These are phyloP conservation scores for Todiramphus chloris DNA, from an alignment of 2,113 vertebrate genomes.

Conservation along the genomic window DNA sequence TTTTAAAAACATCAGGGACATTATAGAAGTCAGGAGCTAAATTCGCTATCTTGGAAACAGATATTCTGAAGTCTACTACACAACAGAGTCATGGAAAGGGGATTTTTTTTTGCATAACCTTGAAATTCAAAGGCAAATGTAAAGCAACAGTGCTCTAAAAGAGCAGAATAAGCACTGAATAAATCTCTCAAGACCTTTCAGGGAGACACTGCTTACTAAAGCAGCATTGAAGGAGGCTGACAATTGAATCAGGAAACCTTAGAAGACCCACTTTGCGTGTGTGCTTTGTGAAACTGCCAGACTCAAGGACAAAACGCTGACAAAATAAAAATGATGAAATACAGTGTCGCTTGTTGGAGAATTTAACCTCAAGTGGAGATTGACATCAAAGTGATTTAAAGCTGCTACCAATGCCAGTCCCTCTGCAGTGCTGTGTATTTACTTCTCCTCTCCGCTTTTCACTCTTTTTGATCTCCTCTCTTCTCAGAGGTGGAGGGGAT, in stretches of 20 bases:
- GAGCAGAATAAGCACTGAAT: background rate
- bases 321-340: background rate
- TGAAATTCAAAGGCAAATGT: background rate
- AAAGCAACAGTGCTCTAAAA: background rate
- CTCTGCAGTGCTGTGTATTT: background rate
- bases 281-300: background rate
- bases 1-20: background rate
- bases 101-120: background rate
- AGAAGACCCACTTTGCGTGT: background rate
- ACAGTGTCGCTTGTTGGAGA: background rate
- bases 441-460: background rate
- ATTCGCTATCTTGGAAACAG: background rate
- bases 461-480: background rate
- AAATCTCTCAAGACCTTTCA: background rate
- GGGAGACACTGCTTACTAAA: background rate
- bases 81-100: background rate
- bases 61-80: background rate
- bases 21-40: background rate
- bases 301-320: background rate
- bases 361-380: background rate
- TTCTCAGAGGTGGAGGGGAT: background rate
- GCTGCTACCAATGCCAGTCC: background rate
- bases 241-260: background rate
- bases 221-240: background rate
- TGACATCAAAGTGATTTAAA: background rate